phyloP scores from a whole-genome alignment of 2,888 invertebrate species.

The Papilio demoleus region DNA sequence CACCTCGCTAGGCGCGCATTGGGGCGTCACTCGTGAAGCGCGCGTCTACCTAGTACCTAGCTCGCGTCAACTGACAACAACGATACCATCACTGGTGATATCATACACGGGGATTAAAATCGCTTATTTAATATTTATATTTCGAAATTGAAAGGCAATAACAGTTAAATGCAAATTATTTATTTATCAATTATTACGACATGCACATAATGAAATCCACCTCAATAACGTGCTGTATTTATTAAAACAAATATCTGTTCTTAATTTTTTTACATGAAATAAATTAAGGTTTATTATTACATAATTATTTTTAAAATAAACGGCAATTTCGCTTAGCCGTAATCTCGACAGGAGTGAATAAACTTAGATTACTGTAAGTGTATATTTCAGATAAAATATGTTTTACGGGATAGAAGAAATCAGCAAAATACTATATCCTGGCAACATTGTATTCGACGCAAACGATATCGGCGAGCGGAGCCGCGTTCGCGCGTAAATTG shows the following conservation, averaged over 20 bases:
- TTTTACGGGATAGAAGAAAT: neutral
- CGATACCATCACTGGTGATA: conserved; percentile 23
- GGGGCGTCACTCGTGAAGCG: conserved; percentile 43
- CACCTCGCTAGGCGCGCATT: conserved; percentile 39
- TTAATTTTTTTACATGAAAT: too few species aligned
- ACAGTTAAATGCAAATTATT: too few species aligned
- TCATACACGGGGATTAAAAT: conserved; percentile 9
- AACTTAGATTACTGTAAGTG: too few species aligned
- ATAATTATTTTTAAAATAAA: too few species aligned
- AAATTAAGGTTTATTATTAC: too few species aligned
- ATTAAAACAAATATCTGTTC: too few species aligned
- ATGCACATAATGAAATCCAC: too few species aligned
- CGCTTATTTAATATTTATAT: neutral
- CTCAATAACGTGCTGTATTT: too few species aligned
- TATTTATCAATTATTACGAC: too few species aligned
- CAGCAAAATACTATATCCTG: neutral
- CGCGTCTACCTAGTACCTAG: conserved; percentile 29
- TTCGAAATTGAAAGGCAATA: neutral
- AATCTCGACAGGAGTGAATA: too few species aligned
- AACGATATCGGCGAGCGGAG: neutral
- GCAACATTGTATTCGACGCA: neutral
- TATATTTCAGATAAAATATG: too few species aligned
- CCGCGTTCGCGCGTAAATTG: conserved; percentile 13
- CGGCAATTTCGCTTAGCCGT: too few species aligned
- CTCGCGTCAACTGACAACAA: conserved; percentile 44